Percentiles rank a stretch among this genome's conserved stretches.
Evolutionary conservation across 2,797 vertebrate genomes (phyloP).

Genomic region (Leucoraja ocellata): DNA sequence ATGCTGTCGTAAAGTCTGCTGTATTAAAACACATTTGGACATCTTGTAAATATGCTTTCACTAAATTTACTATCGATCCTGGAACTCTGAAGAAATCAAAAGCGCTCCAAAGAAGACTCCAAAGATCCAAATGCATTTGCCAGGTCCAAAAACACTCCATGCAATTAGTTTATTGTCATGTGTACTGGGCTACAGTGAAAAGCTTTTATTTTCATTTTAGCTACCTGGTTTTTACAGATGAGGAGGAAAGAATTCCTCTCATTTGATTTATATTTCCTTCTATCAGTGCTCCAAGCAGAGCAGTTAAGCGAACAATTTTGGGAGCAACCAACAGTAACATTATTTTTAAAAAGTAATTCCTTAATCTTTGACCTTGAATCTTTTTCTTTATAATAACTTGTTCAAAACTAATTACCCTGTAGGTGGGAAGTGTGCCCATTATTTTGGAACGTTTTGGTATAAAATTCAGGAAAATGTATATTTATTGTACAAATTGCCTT

Average conservation of each 20-base stretch:
- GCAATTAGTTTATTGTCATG: too few species aligned
- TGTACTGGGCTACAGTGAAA: too few species aligned
- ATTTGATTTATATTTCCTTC: neutral
- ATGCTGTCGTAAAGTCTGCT: too few species aligned
- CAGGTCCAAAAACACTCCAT: too few species aligned
- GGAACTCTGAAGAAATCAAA: too few species aligned
- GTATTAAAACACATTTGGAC: too few species aligned
- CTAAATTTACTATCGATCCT: too few species aligned
- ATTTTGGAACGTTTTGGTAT: neutral
- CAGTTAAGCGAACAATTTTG: neutral
- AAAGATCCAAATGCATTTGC: too few species aligned
- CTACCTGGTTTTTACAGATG: neutral
- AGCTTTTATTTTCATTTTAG: neutral
- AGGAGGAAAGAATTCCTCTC: neutral
- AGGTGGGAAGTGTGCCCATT: neutral
- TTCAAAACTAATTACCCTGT: neutral
- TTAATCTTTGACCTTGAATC: neutral
- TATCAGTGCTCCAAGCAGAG: neutral
- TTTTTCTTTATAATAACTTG: neutral
- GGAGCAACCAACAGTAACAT: neutral
- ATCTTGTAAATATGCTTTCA: too few species aligned
- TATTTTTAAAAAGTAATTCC: neutral
- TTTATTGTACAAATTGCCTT: conserved; percentile 4
- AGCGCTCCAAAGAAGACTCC: too few species aligned
- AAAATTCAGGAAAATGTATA: conserved; percentile 23